Conservation (phyloP, 2,888 invertebrate species). For the Quadroppia sp. region DNA sequence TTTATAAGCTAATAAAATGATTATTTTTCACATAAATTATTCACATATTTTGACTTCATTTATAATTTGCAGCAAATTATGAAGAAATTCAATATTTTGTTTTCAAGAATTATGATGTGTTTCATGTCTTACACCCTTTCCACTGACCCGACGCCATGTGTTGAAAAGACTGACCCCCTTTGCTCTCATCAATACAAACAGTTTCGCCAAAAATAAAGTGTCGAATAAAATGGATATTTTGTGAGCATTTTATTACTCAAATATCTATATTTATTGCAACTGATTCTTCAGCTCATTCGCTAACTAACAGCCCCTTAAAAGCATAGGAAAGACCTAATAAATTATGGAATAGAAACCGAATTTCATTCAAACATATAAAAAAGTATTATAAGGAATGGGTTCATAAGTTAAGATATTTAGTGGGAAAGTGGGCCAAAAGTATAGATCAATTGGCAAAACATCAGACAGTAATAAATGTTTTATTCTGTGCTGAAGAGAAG, state of each 20-base stretch:
- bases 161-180: no score
- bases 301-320: background rate
- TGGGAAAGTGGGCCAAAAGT: background rate
- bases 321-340: background rate
- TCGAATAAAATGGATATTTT: background rate
- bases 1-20: background rate
- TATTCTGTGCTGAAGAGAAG: background rate
- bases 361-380: background rate
- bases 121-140: background rate
- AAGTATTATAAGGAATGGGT: background rate
- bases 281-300: background rate
- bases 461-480: background rate
- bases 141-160: background rate
- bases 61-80: no score
- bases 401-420: background rate
- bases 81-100: background rate
- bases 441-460: background rate
- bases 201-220: background rate
- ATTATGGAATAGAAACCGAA: slow-evolving; percentile 20
- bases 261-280: no score
- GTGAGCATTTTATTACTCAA: background rate
- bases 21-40: background rate
- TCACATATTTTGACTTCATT: no score
- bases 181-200: no score
- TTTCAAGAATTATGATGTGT: background rate